Conservation (phyloP, 1,140 invertebrate species). For the Brachionus asplanchnoidis region DNA sequence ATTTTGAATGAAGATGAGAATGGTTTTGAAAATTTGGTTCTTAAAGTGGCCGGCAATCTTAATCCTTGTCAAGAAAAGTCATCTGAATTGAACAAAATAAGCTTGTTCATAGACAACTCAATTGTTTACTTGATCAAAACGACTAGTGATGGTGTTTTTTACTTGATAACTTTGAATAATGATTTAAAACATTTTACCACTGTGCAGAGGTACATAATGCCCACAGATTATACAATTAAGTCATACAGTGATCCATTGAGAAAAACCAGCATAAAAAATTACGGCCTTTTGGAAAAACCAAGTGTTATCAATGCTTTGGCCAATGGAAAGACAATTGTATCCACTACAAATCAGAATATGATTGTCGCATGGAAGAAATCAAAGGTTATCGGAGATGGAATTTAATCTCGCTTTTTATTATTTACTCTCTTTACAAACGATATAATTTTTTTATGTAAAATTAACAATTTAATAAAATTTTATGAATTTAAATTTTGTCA, state of each 20-base stretch:
- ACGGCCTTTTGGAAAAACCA: slow-evolving; percentile 11
- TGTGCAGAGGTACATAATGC: not conserved
- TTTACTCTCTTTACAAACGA: not conserved
- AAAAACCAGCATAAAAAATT: slow-evolving; percentile 41
- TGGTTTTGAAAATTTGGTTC: not conserved
- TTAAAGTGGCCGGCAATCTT: not conserved
- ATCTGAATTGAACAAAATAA: slow-evolving; percentile 4
- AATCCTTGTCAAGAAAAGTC: not conserved
- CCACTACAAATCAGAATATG: slow-evolving; percentile 30
- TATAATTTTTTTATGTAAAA: not conserved
- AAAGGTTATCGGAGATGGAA: not conserved
- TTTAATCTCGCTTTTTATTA: not conserved
- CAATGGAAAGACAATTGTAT: not conserved
- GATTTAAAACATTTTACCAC: not conserved
- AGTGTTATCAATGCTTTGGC: not conserved
- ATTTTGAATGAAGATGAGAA: not conserved
- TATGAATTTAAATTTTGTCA: not conserved
- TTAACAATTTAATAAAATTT: not conserved
- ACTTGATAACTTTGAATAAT: not conserved
- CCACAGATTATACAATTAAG: slow-evolving; percentile 28
- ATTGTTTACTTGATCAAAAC: not conserved
- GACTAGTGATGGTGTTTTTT: not conserved
- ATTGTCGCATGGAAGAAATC: not conserved
- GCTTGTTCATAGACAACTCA: not conserved
- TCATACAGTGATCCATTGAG: not conserved